Evolutionary conservation across 2,797 vertebrate genomes (phyloP).

Genomic region (Darevskia mixta): DNA sequence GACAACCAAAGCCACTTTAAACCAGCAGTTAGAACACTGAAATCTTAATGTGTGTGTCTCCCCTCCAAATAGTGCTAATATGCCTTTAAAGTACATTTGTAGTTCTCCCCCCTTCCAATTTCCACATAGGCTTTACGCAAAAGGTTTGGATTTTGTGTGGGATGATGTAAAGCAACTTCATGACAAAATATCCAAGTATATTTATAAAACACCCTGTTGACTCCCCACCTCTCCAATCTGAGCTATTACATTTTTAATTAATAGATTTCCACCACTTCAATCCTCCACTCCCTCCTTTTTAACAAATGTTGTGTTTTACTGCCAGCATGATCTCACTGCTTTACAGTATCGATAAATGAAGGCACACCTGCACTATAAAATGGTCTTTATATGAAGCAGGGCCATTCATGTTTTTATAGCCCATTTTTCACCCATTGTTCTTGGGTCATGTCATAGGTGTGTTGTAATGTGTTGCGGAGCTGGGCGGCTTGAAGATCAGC

Average conservation of each 20-base stretch:
- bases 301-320: conserved; percentile 75
- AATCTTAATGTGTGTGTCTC: conserved; percentile 58
- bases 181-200: conserved; percentile 65
- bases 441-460: conserved; percentile 78
- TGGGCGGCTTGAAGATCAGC: conserved; percentile 70
- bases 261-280: conserved; percentile 48
- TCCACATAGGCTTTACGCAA: conserved; percentile 35
- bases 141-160: conserved; percentile 53
- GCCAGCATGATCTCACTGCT: conserved; percentile 71
- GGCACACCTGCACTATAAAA: conserved; percentile 85
- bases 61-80: conserved; percentile 47
- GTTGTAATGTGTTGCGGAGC: conserved; percentile 69
- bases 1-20: conserved; percentile 49
- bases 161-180: conserved; percentile 61
- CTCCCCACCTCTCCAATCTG: conserved; percentile 56
- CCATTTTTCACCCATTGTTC: conserved; percentile 80
- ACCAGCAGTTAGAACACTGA: conserved; percentile 68
- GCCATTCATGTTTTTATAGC: conserved; percentile 77
- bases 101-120: not conserved
- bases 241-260: conserved; percentile 75
- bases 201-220: conserved; percentile 69
- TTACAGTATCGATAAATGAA: conserved; percentile 79
- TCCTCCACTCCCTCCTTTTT: conserved; percentile 47
- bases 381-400: conserved; percentile 79
- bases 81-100: conserved; percentile 64